Evolutionary conservation across 2,797 vertebrate species (phyloP).

Genomic region (Amazonetta brasiliensis): DNA sequence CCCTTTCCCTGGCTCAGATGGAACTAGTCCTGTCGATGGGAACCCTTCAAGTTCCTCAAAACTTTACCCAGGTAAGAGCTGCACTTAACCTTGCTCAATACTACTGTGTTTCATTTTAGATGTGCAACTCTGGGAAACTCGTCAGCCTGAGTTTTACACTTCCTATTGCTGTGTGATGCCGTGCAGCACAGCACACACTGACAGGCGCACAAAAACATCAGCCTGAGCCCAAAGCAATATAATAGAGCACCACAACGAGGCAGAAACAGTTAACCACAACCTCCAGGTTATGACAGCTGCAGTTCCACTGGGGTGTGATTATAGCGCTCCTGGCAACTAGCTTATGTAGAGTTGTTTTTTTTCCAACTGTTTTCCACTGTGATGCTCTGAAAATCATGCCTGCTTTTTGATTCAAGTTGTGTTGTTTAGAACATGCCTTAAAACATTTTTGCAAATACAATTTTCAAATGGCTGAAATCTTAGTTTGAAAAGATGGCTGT

Average conservation of each 20-base stretch:
- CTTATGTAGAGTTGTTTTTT: accelerated
- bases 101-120: background rate
- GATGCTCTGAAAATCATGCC: background rate
- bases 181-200: background rate
- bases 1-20: background rate
- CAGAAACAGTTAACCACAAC: background rate
- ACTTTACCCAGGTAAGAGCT: background rate
- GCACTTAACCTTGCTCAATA: background rate
- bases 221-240: background rate
- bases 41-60: background rate
- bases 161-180: accelerated
- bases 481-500: accelerated
- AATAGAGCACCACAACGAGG: background rate
- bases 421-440: background rate
- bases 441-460: background rate
- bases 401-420: background rate
- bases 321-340: background rate
- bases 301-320: background rate
- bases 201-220: background rate
- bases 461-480: background rate
- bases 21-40: background rate
- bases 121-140: background rate
- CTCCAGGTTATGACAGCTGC: background rate
- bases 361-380: background rate
- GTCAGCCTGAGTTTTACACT: background rate